These are phyloP conservation scores for Acropternis orthonyx DNA, from an alignment of 2,797 vertebrate species.

Conservation along the genomic window DNA sequence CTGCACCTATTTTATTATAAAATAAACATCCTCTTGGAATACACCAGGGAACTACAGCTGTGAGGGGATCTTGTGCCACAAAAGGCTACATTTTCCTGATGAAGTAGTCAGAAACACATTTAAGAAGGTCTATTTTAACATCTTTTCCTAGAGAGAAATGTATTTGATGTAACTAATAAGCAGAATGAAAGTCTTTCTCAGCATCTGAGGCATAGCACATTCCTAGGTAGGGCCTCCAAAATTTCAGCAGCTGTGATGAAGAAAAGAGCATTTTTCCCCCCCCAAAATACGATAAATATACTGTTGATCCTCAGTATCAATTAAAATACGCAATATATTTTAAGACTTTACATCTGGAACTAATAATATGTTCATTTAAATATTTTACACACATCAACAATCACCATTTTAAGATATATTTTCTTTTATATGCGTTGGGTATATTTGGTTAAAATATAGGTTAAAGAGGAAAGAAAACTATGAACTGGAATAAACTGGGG, in stretches of 20 bases:
- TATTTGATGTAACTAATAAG: neutral
- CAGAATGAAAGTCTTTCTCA: neutral
- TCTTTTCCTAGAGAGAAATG: neutral
- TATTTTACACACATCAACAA: neutral
- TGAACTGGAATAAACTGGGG: neutral
- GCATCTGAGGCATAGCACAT: neutral
- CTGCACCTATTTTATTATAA: neutral
- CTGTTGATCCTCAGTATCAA: neutral
- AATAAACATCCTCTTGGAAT: neutral
- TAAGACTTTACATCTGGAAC: neutral
- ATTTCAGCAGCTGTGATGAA: neutral
- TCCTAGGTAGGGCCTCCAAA: neutral
- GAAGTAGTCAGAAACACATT: neutral
- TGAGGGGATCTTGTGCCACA: neutral
- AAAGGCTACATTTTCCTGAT: neutral
- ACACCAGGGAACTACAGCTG: neutral
- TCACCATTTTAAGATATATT: neutral
- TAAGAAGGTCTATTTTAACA: neutral
- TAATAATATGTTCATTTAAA: neutral
- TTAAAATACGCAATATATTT: neutral
- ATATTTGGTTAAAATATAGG: neutral
- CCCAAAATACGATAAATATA: neutral
- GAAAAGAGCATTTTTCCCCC: neutral
- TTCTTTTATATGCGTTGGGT: neutral
- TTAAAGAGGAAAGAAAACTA: neutral